Percentiles rank a stretch among this genome's conserved stretches.
Evolutionary conservation across 2,888 invertebrate genomes (phyloP).

Genomic region (Phyllotreta cruciferae): DNA sequence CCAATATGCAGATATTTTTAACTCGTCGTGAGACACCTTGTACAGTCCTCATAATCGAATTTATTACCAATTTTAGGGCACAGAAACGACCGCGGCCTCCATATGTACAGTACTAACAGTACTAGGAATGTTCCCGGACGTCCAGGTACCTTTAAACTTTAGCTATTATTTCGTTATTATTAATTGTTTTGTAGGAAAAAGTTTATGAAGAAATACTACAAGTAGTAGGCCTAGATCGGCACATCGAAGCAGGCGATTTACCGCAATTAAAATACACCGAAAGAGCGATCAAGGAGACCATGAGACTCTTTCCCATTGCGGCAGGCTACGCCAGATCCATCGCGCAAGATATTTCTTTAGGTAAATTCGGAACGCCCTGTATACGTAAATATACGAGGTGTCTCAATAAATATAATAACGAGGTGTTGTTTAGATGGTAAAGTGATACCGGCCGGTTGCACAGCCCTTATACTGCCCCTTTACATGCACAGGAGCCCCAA

Average conservation of each 20-base stretch:
- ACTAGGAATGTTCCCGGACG: constrained; percentile 39
- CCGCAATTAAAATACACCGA: constrained; percentile 43
- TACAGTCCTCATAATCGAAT: neutral
- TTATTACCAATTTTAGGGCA: constrained; percentile 26
- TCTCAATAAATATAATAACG: neutral
- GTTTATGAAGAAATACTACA: constrained; percentile 41
- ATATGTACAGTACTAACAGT: constrained; percentile 47
- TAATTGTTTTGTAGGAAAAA: constrained; percentile 37
- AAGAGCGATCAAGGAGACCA: constrained; percentile 45
- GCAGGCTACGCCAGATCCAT: constrained; percentile 34
- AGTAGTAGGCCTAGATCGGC: constrained; percentile 35
- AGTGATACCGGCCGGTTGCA: constrained; percentile 2
- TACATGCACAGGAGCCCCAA: constrained; percentile 56
- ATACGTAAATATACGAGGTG: neutral
- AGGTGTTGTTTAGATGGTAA: constrained; percentile 6
- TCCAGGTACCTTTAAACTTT: constrained; percentile 30
- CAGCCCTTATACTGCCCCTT: neutral
- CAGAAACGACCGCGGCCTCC: constrained; percentile 50
- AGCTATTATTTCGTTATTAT: neutral
- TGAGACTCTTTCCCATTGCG: constrained; percentile 45
- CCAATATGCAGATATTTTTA: no score
- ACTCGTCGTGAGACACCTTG: no score
- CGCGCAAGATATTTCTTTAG: constrained; percentile 39
- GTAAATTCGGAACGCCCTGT: constrained; percentile 17
- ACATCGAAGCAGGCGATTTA: constrained; percentile 35